Evolutionary conservation across 2,113 vertebrate species (phyloP), one percentile per base, ranked within the genome.

Genomic region (Geococcyx californianus): DNA sequence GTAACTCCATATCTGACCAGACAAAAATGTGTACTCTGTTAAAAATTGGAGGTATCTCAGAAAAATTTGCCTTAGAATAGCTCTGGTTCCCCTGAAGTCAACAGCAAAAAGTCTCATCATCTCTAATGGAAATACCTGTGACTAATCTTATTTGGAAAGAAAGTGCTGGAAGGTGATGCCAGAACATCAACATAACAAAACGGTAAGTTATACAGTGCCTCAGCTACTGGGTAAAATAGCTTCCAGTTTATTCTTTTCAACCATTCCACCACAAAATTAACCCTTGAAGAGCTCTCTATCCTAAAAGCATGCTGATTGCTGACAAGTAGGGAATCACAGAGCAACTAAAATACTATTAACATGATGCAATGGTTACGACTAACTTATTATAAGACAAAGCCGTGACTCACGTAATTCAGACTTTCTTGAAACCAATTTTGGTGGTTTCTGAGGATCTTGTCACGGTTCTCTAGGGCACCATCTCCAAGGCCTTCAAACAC

Each of bases 71-170:
- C 13, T 9, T 12, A 74, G 51, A 83, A 79, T 33, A 86, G 34
- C 79, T 77, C 56, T 78, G 47, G 20, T 56, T 84, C 44, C 14
- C 52, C 38, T 67, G 55, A 55, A 93, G 47, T 82, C 63, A 70
- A 13, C 7, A 76, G 59, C 63, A 79, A 69, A 82, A 82, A 58
- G 52, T 56, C 47, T 87, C 38, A 76, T 69, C 6, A 25, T 90
- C 45, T 93, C 49, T 87, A 63, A 63, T 88, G 90, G 72, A 90
- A 90, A 91, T 88, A 84, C 24, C 72, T 73, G 52, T 23, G 11
- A 87, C 63, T 74, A 88, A 83, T 88, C 85, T 74, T 78, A 34
- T 81, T 90, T 75, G 79, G 68, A 92, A 90, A 86, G 59, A 84
- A 89, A 72, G 55, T 74, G 14, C 60, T 91, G 74, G 56, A 77